These are phyloP conservation scores for Sminthurinus aureus DNA, from an alignment of 2,888 invertebrate genomes.

Conservation along the genomic window DNA sequence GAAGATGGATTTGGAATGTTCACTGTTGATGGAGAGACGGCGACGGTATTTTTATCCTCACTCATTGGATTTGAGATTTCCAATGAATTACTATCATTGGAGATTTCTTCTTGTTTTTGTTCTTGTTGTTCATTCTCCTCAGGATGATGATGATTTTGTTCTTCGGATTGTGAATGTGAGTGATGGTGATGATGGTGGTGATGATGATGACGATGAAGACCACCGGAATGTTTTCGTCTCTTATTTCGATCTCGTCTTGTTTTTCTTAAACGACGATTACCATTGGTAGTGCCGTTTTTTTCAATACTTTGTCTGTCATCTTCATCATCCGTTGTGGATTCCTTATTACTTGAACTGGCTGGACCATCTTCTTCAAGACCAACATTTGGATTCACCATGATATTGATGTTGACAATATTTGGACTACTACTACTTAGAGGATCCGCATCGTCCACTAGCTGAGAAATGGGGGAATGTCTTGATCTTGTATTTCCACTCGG, in stretches of 20 bases:
- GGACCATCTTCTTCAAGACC: conserved; percentile 12
- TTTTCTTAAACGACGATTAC: conserved; percentile 39
- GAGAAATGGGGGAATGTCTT: conserved; percentile 38
- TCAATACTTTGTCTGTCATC: conserved; percentile 23
- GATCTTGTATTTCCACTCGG: conserved; percentile 8
- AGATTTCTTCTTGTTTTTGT: background rate
- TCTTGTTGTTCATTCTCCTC: background rate
- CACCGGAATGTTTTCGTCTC: conserved; percentile 34
- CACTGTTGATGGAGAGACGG: background rate
- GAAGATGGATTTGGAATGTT: conserved; percentile 20
- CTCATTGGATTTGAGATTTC: background rate
- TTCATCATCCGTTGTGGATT: conserved; percentile 39
- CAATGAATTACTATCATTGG: background rate
- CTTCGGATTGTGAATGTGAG: background rate
- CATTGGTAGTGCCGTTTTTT: background rate
- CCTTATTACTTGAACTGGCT: conserved; percentile 42
- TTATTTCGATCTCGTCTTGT: conserved; percentile 56
- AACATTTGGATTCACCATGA: conserved; percentile 38
- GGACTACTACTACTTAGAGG: conserved; percentile 19
- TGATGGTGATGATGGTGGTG: conserved; percentile 25
- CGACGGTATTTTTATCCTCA: background rate
- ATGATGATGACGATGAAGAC: conserved; percentile 25
- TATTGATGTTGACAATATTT: conserved; percentile 41
- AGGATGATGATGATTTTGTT: background rate
- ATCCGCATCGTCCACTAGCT: conserved; percentile 21